Conservation (phyloP, 2,888 invertebrate species). For the Rhyacophila evoluta region DNA sequence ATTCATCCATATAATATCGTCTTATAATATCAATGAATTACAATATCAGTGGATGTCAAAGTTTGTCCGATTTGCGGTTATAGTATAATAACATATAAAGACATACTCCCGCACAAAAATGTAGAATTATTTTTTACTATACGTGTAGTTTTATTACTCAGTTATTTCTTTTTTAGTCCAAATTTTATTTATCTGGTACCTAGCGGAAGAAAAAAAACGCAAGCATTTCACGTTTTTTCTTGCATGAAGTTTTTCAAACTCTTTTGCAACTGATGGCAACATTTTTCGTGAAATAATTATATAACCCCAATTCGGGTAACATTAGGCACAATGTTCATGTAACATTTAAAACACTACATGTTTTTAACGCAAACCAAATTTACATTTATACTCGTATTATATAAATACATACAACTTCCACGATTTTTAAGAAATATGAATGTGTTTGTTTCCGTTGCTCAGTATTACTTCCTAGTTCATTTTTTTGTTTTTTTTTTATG, state of each 20-base stretch:
- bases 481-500: too few relatives aligned
- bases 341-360: neutral
- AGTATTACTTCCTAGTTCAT: neutral
- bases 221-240: neutral
- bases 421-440: neutral
- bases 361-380: neutral
- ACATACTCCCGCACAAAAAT: too few relatives aligned
- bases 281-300: neutral
- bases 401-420: neutral
- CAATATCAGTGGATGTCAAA: too few relatives aligned
- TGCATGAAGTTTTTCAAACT: neutral
- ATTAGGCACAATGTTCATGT: neutral
- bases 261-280: neutral
- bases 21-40: too few relatives aligned
- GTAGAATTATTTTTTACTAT: too few relatives aligned
- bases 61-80: too few relatives aligned
- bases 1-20: too few relatives aligned
- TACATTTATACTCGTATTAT: neutral
- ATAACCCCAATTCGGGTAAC: neutral
- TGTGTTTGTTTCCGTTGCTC: neutral
- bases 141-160: too few relatives aligned
- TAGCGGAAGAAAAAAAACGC: neutral
- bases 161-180: too few relatives aligned
- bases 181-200: too few relatives aligned
- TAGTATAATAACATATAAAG: too few relatives aligned